Evolutionary conservation across 2,888 invertebrate species (phyloP), one percentile per base, ranked within the genome.

Genomic region (Drosophila phalerata): DNA sequence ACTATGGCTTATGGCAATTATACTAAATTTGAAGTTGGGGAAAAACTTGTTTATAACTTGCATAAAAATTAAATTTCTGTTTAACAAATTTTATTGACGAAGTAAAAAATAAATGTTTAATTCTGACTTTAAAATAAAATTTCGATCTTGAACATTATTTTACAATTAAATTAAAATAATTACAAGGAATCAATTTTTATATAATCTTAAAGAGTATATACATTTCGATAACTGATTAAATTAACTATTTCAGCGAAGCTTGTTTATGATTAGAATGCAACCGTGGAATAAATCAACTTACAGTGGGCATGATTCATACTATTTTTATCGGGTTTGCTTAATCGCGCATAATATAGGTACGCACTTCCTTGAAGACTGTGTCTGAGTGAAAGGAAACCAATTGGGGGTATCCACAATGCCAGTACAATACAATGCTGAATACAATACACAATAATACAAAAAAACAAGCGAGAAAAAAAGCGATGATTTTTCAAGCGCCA

Each of bases 401-500:
- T 70, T 48, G 58, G 9, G 37, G 63, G 34, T 42, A 58, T 49
- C 37, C 22, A 25, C 38, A 58, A 58, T 38, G 32, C 25, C 11
- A 63, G 9, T 52, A 32, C 45, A 30, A 57, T 38, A 43, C 34
- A 40, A 60, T 60, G 15, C 30, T 43, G 9, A 30, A n/a, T 40
- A 15, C 32, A 32, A 30, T 56, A 57, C 47, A 64, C 57, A 64
- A 71, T 60, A 77, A n/a, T n/a, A n/a, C n/a, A n/a, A 47, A 43
- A 63, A 45, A 8, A 22, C 3, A 42, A 17, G 19, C 22, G 11
- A 13, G 28, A 15, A 47, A 60, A 47, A 22, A 65, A 63, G 57
- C 64, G 62, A 74, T 69, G 69, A 81, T 78, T 81, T 81, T 69
- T 49, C 51, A 71, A 69, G 74, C 74, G 78, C 78, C 77, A 71